Base-by-base conservation (phyloP, 2,113 vertebrate species). In the Cyanocitta stelleri region DNA sequence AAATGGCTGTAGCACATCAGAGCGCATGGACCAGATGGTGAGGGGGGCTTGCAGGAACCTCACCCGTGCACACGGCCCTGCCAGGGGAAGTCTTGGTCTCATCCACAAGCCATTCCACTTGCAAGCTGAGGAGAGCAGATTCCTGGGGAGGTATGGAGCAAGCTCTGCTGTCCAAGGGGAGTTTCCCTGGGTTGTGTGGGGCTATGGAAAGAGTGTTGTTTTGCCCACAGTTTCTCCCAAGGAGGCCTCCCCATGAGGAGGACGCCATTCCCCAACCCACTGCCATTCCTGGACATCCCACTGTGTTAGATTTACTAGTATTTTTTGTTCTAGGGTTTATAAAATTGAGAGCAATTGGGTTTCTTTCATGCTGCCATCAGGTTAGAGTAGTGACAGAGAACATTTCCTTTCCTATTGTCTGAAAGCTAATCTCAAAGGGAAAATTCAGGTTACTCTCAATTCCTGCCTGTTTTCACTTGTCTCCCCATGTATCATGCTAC, bases 381-480 rank as follows among this genome's bases (percentile, higher is more conserved):
- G n/a, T 89, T 89, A 79, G 87, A 77, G 54, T 54, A 91, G 61
- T 97, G 95, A 96, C 85, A 94, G 82, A 37, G 76, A 96, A 95
- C 75, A 81, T 91, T 90, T 90, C 44, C 56, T 84, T 74, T 80
- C 75, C 76, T 90, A 83, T 96, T 93, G 85, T 93, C 88, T 96
- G 72, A 88, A 95, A 95, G 49, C 44, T 89, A 90, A 86, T 88
- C 79, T 94, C 78, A 93, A 95, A 93, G 85, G 56, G 63, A 96
- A 95, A 94, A 94, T 92, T 92, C 72, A 80, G 66, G 82, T 96
- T 94, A 37, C 79, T 96, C 93, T 95, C 93, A 71, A 49, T 93
- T 96, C 93, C 95, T 93, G 90, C 92, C 95, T 90, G 85, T 94
- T 96, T 92, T 89, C 73, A 92, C 95, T 96, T 94, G 87, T 96